Evolutionary conservation across 2,113 vertebrate species (phyloP), one percentile per base, ranked within the genome.

Genomic region (Puntigrus tetrazona): DNA sequence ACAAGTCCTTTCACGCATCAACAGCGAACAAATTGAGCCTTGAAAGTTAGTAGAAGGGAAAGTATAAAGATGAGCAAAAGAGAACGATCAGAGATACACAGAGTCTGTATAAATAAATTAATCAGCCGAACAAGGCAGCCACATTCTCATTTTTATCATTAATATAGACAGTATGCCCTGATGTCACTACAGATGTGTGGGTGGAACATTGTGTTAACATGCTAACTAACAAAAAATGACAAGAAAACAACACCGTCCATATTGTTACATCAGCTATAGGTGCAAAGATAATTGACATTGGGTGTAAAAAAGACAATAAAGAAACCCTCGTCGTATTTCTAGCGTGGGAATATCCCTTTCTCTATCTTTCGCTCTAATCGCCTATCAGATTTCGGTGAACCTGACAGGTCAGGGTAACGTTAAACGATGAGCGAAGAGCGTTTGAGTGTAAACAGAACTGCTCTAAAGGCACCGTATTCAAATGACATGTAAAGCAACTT

Each of bases 401-500:
- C 55, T 43, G 57, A 79, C 77, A 31, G 22, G 55, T 13, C 57
- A 29, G 3, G 38, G 57, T 25, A 63, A 43, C 2, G 0, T 41
- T 27, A 18, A 43, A 67, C 38, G 45, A 13, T 47, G 59, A 47
- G 4, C 11, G 16, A 67, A 67, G 59, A 80, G 78, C 38, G 8
- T 36, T 80, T 65, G 25, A 47, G 10, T 38, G 52, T 65, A 67
- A 67, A 80, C 59, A 80, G 41, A 31, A 47, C 10, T 31, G 41
- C 59, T 80, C 25, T 59, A 34, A 45, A 4, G 43, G 50, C 25
- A 29, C 27, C 2, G 14, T 47, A 80, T 47, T 80, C 59, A 80
- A 67, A 65, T 47, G 25, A 47, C 59, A 80, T 47, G 78, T 67
- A 67, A 80, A 67, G 41, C 55, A 61, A 43, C 38, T 65, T 65